Evolutionary conservation across 1,140 invertebrate species (phyloP), one percentile per base, ranked within the genome.

Genomic region (Drosophila kurseongensis): DNA sequence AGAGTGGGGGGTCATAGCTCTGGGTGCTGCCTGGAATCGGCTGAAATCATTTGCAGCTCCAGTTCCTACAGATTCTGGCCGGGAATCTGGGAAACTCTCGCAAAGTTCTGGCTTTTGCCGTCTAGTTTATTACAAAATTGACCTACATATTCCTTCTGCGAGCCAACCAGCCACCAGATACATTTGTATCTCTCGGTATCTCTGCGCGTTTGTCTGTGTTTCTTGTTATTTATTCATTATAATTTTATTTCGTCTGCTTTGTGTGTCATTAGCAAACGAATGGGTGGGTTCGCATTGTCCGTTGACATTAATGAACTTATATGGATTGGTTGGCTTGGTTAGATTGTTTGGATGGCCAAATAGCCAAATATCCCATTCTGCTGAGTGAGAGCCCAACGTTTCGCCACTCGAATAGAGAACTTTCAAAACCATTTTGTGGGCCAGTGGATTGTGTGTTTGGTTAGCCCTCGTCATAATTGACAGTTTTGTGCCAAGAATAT

Each of bases 121-220:
- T 82, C 79, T 86, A 89, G 59, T 88, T 88, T 88, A 88, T 88
- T 88, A 88, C 83, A 88, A 89, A 88, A 88, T 88, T 88, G 83
- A 88, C 83, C 83, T 63, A 88, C 84, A 88, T 88, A 79, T 83
- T 81, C 81, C 62, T 59, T 68, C 62, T 57, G 48, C 59, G 23
- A 75, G 54, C 55, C 62, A 82, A 41, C 12, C 78, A 79, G 58
- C 75, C 65, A 78, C 40, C 62, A 75, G 68, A 65, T 80, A 80
- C 78, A 76, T 76, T 62, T 61, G 47, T 65, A 45, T 71, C 38
- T 69, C 56, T 60, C 13, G 23, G n/a, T 63, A 16, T 59, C 27
- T 44, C 13, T 69, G 32, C 60, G 42, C 66, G 27, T 55, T 14
- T 56, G 61, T 59, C 44, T 63, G 41, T 68, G 40, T 58, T 63